A percentile compares a stretch with the other conserved stretches of the same genome.
phyloP scores from a whole-genome alignment of 2,113 vertebrate species.

The Otocyon megalotis region DNA sequence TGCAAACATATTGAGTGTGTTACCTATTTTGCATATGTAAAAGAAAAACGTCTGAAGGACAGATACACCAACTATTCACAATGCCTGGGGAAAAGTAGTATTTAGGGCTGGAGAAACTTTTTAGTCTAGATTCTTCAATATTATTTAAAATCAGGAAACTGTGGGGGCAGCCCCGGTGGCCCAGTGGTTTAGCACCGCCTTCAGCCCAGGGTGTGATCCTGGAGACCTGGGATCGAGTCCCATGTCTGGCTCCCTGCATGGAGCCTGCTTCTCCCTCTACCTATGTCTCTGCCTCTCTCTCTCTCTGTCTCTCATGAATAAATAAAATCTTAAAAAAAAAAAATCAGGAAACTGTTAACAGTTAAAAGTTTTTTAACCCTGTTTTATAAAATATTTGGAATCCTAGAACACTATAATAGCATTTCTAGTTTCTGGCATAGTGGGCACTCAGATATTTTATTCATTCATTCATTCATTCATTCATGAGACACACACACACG shows the following conservation, averaged over 20 bases:
- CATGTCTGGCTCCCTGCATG: too few relatives aligned
- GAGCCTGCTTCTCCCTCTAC: too few relatives aligned
- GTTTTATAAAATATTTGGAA: background rate
- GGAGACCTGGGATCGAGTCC: too few relatives aligned
- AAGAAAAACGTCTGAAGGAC: background rate
- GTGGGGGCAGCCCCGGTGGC: too few relatives aligned
- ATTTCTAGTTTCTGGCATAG: background rate
- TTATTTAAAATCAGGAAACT: slow-evolving; percentile 39
- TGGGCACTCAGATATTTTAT: background rate
- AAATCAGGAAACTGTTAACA: background rate
- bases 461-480: too few relatives aligned
- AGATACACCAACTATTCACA: background rate
- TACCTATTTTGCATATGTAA: background rate
- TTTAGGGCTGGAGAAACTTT: background rate
- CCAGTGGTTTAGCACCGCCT: too few relatives aligned
- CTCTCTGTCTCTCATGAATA: too few relatives aligned
- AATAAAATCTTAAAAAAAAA: too few relatives aligned
- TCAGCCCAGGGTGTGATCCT: too few relatives aligned
- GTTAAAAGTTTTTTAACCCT: background rate
- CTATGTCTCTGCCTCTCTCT: too few relatives aligned
- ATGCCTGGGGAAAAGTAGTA: background rate
- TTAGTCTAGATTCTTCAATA: background rate
- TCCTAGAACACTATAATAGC: background rate
- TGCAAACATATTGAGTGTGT: background rate
- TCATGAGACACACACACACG: too few relatives aligned